Percentiles rank a stretch among this genome's conserved stretches.
Conservation (phyloP, 2,888 invertebrate species). For the Macrosiphum euphorbiae region DNA sequence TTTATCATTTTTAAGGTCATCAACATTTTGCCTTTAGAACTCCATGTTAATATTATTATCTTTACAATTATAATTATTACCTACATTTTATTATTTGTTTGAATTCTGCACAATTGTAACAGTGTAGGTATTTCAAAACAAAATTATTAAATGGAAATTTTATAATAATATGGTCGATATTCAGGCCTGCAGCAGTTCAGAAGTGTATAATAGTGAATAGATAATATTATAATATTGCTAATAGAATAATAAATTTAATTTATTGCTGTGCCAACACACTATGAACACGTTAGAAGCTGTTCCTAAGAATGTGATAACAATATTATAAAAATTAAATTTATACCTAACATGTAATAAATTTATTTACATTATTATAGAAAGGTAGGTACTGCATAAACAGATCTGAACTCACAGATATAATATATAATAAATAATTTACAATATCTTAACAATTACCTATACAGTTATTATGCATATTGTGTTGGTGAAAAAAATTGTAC, state of each 20-base stretch:
- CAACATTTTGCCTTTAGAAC: slow-evolving; percentile 16
- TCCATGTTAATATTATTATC: background rate
- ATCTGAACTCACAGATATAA: background rate
- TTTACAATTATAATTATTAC: background rate
- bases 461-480: background rate
- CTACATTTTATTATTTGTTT: background rate
- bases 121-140: background rate
- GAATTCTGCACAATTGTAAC: background rate
- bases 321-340: background rate
- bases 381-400: background rate
- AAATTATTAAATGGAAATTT: background rate
- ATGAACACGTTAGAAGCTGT: background rate
- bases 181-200: background rate
- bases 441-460: background rate
- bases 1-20: background rate
- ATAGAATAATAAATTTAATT: background rate
- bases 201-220: background rate
- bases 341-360: background rate
- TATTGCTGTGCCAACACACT: background rate
- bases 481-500: background rate
- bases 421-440: too few relatives aligned
- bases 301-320: background rate
- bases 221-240: background rate
- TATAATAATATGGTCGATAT: background rate
- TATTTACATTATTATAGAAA: background rate